These are phyloP conservation scores for Chrysodeixis includens DNA, from an alignment of 2,888 invertebrate genomes.

Conservation along the genomic window DNA sequence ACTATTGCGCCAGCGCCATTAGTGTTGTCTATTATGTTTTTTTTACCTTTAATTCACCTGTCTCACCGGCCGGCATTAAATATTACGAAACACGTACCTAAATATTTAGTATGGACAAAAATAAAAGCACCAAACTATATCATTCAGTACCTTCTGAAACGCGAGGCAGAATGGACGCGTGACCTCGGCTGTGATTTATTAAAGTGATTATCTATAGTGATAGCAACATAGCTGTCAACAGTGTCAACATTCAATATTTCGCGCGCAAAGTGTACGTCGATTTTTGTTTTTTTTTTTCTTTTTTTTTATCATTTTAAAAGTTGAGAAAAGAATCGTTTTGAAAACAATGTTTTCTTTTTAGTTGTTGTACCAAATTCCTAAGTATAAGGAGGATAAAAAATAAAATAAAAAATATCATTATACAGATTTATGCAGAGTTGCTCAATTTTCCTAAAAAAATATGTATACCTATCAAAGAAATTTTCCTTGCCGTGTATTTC, in stretches of 20 bases:
- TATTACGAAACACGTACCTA: slow-evolving; percentile 14
- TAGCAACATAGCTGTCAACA: no score
- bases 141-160: slow-evolving; percentile 45
- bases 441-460: no score
- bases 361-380: not conserved
- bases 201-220: slow-evolving; percentile 31
- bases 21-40: not conserved
- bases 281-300: slow-evolving; percentile 8
- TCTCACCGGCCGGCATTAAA: slow-evolving; percentile 9
- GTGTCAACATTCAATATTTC: slow-evolving; percentile 39
- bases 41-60: no score
- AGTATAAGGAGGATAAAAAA: no score
- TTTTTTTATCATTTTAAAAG: not conserved
- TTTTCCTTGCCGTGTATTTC: no score
- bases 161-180: slow-evolving; percentile 50
- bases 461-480: no score
- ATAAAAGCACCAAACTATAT: slow-evolving; percentile 20
- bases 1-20: no score
- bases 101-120: slow-evolving; percentile 26
- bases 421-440: no score
- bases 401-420: not conserved
- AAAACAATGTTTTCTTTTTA: not conserved
- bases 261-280: slow-evolving; percentile 12
- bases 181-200: slow-evolving; percentile 36
- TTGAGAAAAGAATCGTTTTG: no score